Conservation (phyloP, 2,797 vertebrate genomes). For the Chromis chromis region DNA sequence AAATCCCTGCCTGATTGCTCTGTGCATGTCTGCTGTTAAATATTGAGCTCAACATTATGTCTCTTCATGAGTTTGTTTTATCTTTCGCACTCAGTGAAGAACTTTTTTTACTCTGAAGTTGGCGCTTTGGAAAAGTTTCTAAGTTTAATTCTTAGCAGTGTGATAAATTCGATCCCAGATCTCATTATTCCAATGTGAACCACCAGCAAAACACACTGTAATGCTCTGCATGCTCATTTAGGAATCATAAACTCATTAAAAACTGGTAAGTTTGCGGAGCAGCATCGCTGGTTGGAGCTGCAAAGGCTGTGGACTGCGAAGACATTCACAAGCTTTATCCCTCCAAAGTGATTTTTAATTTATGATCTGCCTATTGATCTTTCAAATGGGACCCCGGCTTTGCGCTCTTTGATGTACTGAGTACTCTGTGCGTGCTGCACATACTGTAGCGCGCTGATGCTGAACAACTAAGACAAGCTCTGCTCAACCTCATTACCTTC, state of each 20-base stretch:
- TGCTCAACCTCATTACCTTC: slow-evolving; percentile 73
- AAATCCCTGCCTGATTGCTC: too few species aligned
- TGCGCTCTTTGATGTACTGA: slow-evolving; percentile 71
- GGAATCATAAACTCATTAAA: slow-evolving; percentile 35
- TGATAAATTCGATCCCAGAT: not conserved
- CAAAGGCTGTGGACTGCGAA: slow-evolving; percentile 43
- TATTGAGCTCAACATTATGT: too few species aligned
- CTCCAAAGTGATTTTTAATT: slow-evolving; percentile 74
- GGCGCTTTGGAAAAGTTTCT: not conserved
- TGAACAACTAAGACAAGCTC: slow-evolving; percentile 61
- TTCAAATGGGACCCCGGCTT: slow-evolving; percentile 52
- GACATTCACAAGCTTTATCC: slow-evolving; percentile 32
- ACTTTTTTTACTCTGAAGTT: not conserved
- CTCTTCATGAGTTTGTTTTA: not conserved
- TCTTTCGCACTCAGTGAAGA: not conserved
- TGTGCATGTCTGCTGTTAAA: too few species aligned
- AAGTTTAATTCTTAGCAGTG: not conserved
- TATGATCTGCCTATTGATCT: slow-evolving; percentile 75
- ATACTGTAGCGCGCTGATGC: slow-evolving; percentile 54
- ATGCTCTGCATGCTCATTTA: slow-evolving; percentile 6
- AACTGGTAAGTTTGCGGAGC: slow-evolving; percentile 25
- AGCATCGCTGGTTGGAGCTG: slow-evolving; percentile 1
- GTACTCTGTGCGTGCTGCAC: slow-evolving; percentile 42
- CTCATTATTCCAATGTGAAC: not conserved
- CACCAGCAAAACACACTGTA: slow-evolving; percentile 26